Conservation (phyloP, 2,797 vertebrate genomes). For the Ispidina lecontei region DNA sequence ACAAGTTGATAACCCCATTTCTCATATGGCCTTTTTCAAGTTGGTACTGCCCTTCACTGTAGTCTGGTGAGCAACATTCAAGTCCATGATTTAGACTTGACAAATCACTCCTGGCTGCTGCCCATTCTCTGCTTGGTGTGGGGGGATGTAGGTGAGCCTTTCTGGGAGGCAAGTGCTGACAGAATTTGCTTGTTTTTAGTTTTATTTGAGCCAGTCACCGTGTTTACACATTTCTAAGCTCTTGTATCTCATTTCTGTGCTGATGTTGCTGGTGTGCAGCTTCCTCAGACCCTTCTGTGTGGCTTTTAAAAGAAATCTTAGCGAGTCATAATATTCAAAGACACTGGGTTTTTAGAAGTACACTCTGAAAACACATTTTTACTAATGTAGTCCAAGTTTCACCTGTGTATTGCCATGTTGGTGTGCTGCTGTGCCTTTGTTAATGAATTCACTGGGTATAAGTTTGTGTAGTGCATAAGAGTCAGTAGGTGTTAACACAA, state of each 20-base stretch:
- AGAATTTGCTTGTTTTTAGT: background rate
- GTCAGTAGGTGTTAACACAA: background rate
- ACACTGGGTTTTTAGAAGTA: background rate
- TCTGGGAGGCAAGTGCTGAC: background rate
- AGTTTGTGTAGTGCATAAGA: background rate
- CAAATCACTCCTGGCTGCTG: background rate
- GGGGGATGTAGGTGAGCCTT: background rate
- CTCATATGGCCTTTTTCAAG: background rate
- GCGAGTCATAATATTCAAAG: background rate
- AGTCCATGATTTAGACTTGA: background rate
- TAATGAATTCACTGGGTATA: background rate
- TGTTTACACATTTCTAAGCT: background rate
- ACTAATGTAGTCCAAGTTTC: background rate
- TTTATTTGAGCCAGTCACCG: background rate
- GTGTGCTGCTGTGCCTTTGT: background rate
- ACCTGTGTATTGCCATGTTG: background rate
- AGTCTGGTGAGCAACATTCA: background rate
- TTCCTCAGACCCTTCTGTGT: background rate
- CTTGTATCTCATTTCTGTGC: background rate
- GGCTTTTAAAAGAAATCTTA: background rate
- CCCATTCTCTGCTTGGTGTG: background rate
- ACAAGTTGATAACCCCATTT: background rate
- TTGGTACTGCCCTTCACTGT: background rate
- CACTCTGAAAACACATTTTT: background rate
- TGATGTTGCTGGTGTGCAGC: background rate